A percentile compares a stretch with the other conserved stretches of the same genome.
phyloP scores from a whole-genome alignment of 1,140 invertebrate species.

The Prorops nasuta region DNA sequence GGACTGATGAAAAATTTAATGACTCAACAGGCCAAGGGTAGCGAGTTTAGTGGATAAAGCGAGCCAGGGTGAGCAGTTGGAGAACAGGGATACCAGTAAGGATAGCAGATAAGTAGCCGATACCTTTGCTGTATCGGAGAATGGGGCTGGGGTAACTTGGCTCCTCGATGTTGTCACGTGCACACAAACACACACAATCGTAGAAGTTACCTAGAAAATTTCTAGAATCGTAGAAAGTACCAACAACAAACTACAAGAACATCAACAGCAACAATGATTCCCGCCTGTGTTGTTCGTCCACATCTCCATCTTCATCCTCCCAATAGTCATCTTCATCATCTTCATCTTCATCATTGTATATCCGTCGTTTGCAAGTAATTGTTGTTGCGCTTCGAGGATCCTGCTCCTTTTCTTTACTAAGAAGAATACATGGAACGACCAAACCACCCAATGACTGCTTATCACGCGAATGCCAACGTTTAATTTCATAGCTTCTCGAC shows the following conservation, averaged over 20 bases:
- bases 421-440: constrained; percentile 3
- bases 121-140: constrained; percentile 7
- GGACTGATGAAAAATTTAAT: neutral
- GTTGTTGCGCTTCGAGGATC: too few relatives aligned
- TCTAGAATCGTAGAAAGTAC: constrained; percentile 27
- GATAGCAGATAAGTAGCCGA: constrained; percentile 44
- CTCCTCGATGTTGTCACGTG: constrained; percentile 39
- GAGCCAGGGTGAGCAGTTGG: constrained; percentile 15
- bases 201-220: constrained; percentile 37
- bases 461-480: too few relatives aligned
- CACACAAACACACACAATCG: constrained; percentile 30
- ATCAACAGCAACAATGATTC: constrained; percentile 22
- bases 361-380: too few relatives aligned
- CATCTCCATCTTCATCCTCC: constrained; percentile 21
- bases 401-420: constrained; percentile 12
- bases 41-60: too few relatives aligned
- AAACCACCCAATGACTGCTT: too few relatives aligned
- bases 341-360: constrained; percentile 25
- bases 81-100: constrained; percentile 14
- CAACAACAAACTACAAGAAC: constrained; percentile 6
- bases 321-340: constrained; percentile 16
- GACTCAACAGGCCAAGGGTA: too few relatives aligned
- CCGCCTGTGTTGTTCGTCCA: too few relatives aligned
- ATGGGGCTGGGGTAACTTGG: constrained; percentile 26
- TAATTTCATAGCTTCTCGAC: too few relatives aligned